Base-by-base conservation (phyloP, 2,797 vertebrate genomes). In the Pseudochirops corinnae region DNA sequence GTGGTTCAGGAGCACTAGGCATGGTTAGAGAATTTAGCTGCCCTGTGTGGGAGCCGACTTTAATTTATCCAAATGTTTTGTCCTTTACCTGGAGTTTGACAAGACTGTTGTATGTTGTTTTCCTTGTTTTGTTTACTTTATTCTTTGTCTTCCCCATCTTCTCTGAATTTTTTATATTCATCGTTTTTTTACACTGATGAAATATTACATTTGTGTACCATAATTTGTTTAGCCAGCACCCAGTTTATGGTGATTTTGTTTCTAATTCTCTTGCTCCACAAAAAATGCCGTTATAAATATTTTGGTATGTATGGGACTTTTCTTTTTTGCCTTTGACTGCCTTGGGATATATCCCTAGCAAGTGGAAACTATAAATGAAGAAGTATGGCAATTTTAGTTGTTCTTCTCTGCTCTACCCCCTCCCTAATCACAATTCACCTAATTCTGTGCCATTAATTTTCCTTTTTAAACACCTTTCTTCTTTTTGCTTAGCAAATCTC, bases 11-110 rank as follows among this genome's bases (percentile, higher is more conserved):
- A 91, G 55, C 92, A 55, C 28, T 90, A 93, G 56, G 62, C 46
- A 16, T 91, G 91, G 62, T 92, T 90, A 95, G 92, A 94, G 53
- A 91, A 92, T 95, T 93, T 95, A 92, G 92, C 21, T 94, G 29
- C 18, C 90, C 90, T 82, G 57, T 4, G 1, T 87, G 50, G 62
- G 56, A 94, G 33, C 95, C 28, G 28, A 92, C n/a, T 56, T 92
- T 94, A 58, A 92, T 94, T 60, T 95, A 90, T 39, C 90, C 91
- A 4, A 31, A 57, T 96, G 62, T 67, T 67, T 67, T n/a, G 24
- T 31, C 14, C 16, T 67, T 67, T 33, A 14, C 31, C 31, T 62
- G 12, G 29, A 62, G 11, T 62, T n/a, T 46, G 74, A 21, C 7
- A 26, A 46, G 74, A 46, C 74, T 46, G 39, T 46, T 82, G 39